These are phyloP conservation scores for Pontoporia blainvillei DNA, from an alignment of 2,113 vertebrate genomes.

Conservation along the genomic window DNA sequence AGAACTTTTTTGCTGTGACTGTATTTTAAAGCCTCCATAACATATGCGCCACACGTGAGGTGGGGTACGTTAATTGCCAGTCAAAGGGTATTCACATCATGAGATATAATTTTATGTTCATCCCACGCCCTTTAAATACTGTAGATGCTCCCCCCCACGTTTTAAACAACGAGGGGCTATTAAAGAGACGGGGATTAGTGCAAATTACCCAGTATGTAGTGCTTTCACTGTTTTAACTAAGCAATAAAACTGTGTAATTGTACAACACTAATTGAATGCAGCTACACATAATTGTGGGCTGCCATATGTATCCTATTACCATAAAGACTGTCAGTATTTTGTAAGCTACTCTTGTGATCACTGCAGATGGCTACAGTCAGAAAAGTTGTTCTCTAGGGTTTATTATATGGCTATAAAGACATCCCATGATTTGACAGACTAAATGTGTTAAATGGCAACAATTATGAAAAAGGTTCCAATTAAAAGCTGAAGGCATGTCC, in stretches of 20 bases:
- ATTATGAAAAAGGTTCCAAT: conserved; percentile 82
- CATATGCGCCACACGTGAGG: conserved; percentile 58
- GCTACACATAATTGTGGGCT: conserved; percentile 79
- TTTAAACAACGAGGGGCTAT: conserved; percentile 79
- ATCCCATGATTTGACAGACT: conserved; percentile 81
- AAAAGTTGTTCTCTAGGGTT: conserved; percentile 83
- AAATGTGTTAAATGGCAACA: conserved; percentile 80
- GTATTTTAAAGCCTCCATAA: conserved; percentile 55
- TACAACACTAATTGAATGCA: conserved; percentile 86
- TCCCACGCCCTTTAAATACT: conserved; percentile 73
- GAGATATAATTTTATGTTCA: conserved; percentile 77
- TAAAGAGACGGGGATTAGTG: conserved; percentile 82
- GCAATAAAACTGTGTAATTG: conserved; percentile 86
- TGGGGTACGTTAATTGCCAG: conserved; percentile 73
- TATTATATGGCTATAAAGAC: conserved; percentile 84
- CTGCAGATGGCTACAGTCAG: conserved; percentile 84
- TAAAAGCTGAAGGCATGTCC: conserved; percentile 67
- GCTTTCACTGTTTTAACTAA: conserved; percentile 85
- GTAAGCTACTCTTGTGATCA: conserved; percentile 80
- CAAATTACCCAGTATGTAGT: conserved; percentile 80
- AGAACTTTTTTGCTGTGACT: conserved; percentile 47
- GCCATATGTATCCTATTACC: conserved; percentile 85
- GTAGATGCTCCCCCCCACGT: conserved; percentile 70
- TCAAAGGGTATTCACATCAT: conserved; percentile 65
- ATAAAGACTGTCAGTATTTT: conserved; percentile 81